Evolutionary conservation across 2,113 vertebrate species (phyloP).

Genomic region (Serinus canaria): DNA sequence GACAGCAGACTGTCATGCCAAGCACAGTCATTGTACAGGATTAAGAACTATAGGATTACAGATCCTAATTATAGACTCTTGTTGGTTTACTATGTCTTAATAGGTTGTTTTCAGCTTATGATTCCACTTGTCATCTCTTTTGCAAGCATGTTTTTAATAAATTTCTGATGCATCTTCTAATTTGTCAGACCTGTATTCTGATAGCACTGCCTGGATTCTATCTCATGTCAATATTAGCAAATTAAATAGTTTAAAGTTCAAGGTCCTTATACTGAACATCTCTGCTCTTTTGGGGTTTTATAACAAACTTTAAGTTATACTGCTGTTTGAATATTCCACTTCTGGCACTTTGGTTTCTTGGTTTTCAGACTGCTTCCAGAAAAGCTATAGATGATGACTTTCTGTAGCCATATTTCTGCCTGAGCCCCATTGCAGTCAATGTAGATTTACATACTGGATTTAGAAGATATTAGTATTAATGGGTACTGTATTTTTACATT

Average conservation of each 20-base stretch:
- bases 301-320: neutral
- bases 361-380: neutral
- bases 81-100: neutral
- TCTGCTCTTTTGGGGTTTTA: neutral
- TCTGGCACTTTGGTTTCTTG: neutral
- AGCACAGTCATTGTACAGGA: conserved; percentile 2
- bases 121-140: neutral
- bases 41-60: conserved; percentile 55
- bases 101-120: conserved; percentile 17
- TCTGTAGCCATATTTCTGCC: neutral
- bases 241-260: neutral
- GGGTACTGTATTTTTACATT: neutral
- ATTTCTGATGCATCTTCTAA: neutral
- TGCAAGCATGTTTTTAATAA: neutral
- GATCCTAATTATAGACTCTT: conserved; percentile 47
- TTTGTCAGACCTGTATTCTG: neutral
- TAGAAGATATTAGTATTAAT: neutral
- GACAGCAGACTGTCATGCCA: neutral
- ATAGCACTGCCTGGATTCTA: neutral
- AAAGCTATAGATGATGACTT: neutral
- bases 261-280: neutral
- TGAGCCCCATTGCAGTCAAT: neutral
- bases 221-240: neutral
- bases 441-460: neutral
- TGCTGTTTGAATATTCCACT: neutral